phyloP scores from a whole-genome alignment of 2,113 vertebrate genomes.

The Grantiella picta region DNA sequence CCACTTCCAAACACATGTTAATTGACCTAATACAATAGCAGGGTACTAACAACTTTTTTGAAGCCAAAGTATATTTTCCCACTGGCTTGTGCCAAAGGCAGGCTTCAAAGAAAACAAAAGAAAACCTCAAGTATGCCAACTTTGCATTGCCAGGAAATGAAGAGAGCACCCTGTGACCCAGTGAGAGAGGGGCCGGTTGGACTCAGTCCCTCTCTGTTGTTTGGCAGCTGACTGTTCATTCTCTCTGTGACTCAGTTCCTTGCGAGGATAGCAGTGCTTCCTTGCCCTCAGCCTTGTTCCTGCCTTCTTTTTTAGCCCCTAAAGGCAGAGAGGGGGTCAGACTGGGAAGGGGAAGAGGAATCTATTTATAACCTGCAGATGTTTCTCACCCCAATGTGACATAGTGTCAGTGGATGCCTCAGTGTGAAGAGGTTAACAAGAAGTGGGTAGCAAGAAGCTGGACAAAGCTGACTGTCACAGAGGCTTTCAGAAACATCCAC shows the following conservation, averaged over 20 bases:
- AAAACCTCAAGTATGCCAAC: background rate
- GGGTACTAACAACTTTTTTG: background rate
- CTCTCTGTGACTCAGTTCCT: background rate
- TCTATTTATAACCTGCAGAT: background rate
- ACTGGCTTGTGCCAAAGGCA: background rate
- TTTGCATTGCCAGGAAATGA: background rate
- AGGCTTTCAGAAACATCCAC: background rate
- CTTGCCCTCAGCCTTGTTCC: background rate
- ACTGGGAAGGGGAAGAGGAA: background rate
- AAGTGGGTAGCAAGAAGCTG: background rate
- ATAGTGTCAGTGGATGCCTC: background rate
- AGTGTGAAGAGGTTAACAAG: background rate
- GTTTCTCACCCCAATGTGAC: background rate
- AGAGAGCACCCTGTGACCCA: background rate
- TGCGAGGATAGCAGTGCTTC: background rate
- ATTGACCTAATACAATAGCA: background rate
- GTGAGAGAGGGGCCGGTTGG: background rate
- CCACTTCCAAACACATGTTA: background rate
- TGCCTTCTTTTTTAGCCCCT: background rate
- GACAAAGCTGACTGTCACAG: background rate
- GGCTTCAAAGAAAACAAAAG: background rate
- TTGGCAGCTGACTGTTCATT: background rate
- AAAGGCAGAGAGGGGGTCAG: accelerated
- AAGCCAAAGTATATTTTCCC: background rate
- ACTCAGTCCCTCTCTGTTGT: background rate